Base-by-base conservation (phyloP, 1,140 invertebrate species). In the Caerostris extrusa region DNA sequence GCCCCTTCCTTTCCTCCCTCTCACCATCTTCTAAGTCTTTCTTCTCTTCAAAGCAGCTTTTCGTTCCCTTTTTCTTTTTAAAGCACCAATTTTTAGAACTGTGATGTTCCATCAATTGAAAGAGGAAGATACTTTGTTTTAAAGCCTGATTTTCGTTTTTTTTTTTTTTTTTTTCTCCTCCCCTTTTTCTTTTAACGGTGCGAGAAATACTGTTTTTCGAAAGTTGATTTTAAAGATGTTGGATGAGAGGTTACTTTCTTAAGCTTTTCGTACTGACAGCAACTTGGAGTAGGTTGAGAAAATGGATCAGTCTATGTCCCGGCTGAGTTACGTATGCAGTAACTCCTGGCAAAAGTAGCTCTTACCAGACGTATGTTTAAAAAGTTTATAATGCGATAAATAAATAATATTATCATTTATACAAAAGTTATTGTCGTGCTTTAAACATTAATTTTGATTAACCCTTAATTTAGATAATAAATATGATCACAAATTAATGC, bases 221-320 rank as follows among this genome's bases (percentile, higher is more conserved):
- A 90, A 90, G 71, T 90, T 90, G 89, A 82, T 90, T 90, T 90
- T 81, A 71, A 90, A 90, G 89, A 90, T 90, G 87, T 89, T 50
- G 64, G 53, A 58, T 71, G 87, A 53, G 34, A 53, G n/a, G 57
- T 56, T 81, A 90, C 56, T 77, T 82, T 90, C 57, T 90, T 90
- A 90, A 90, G 71, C n/a, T 34, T 7, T 8, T 7, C 57, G 82
- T 17, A 57, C 55, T 85, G 82, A 85, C 82, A 85, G 82, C 82
- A 8, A 5, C 7, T 12, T 12, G 56, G 55, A 57, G 12, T 56
- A 85, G 57, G 56, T 17, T 85, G 19, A 85, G 57, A 85, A 85
- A 57, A 85, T 57, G 57, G 57, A 57, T n/a, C 14, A 10, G 2
- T 85, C 3, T 5, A 14, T 67, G 64, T 12, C n/a, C n/a, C 64